Percentiles rank a stretch among this genome's conserved stretches.
Conservation (phyloP, 2,797 vertebrate species). For the Aplochiton taeniatus region DNA sequence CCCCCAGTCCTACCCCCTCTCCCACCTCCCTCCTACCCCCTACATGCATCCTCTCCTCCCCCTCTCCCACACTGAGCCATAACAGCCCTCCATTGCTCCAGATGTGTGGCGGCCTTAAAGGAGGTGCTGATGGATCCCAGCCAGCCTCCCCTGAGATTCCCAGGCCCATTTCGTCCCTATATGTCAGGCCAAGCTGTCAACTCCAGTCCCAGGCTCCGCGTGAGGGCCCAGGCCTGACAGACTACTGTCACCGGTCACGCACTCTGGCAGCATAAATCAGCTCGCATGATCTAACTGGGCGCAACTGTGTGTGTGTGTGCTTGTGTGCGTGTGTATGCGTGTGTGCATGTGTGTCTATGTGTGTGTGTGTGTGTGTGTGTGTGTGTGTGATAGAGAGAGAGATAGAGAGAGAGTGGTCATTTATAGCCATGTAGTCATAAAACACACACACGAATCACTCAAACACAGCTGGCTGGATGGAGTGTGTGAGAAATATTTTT, state of each 20-base stretch:
- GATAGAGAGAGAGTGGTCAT: neutral
- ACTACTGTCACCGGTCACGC: slow-evolving; percentile 39
- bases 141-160: slow-evolving; percentile 49
- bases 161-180: slow-evolving; percentile 51
- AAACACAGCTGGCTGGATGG: too few species aligned
- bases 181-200: slow-evolving; percentile 46
- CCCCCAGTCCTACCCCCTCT: slow-evolving; percentile 18
- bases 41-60: slow-evolving; percentile 13
- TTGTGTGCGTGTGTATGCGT: neutral
- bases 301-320: slow-evolving; percentile 7
- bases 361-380: slow-evolving; percentile 17
- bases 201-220: slow-evolving; percentile 37
- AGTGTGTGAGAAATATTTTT: too few species aligned
- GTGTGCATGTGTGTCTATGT: slow-evolving; percentile 3
- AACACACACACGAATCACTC: too few species aligned
- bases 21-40: neutral
- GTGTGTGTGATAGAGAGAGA: neutral
- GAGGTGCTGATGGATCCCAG: slow-evolving; percentile 64
- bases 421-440: too few species aligned
- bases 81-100: slow-evolving; percentile 49
- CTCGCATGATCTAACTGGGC: slow-evolving; percentile 32
- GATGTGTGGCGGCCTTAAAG: slow-evolving; percentile 47
- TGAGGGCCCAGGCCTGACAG: slow-evolving; percentile 33
- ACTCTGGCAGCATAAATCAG: slow-evolving; percentile 12
- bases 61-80: slow-evolving; percentile 23